These are phyloP conservation scores for Cranoglanis bouderius DNA, from an alignment of 2,113 vertebrate genomes.

Conservation along the genomic window DNA sequence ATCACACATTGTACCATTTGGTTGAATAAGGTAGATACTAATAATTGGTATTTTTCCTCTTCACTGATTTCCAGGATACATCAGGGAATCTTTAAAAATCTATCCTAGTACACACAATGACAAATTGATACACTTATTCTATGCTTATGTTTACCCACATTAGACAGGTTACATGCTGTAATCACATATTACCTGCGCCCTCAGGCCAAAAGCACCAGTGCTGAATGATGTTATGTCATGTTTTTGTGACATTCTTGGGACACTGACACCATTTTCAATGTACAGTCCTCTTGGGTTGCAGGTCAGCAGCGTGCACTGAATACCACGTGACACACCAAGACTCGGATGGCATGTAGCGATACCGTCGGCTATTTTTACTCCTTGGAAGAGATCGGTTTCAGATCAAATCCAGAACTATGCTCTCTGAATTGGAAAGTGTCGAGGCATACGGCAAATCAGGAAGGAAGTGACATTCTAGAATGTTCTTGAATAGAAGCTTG, in stretches of 20 bases:
- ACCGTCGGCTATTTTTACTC: constrained; percentile 51
- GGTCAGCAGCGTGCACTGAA: constrained; percentile 22
- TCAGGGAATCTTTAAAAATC: neutral
- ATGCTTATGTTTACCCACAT: neutral
- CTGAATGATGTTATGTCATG: constrained; percentile 54
- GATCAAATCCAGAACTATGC: constrained; percentile 17
- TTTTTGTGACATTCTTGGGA: constrained; percentile 50
- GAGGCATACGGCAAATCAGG: constrained; percentile 27
- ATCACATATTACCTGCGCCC: constrained; percentile 49
- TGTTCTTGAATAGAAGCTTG: constrained; percentile 32
- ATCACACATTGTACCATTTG: neutral
- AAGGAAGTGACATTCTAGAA: constrained; percentile 44
- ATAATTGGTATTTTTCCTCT: neutral
- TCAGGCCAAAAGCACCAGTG: constrained; percentile 35
- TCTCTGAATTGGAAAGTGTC: constrained; percentile 40
- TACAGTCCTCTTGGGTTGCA: constrained; percentile 46
- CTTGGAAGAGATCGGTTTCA: constrained; percentile 48
- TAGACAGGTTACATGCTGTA: constrained; percentile 30
- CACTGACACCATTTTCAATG: constrained; percentile 50
- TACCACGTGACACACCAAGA: constrained; percentile 36
- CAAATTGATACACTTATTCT: neutral
- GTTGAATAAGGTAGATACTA: neutral
- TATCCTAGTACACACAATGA: neutral
- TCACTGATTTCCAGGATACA: neutral
- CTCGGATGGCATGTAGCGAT: constrained; percentile 50